Evolutionary conservation across 2,888 invertebrate genomes (phyloP), one percentile per base, ranked within the genome.

Genomic region (Hypsopygia costalis): DNA sequence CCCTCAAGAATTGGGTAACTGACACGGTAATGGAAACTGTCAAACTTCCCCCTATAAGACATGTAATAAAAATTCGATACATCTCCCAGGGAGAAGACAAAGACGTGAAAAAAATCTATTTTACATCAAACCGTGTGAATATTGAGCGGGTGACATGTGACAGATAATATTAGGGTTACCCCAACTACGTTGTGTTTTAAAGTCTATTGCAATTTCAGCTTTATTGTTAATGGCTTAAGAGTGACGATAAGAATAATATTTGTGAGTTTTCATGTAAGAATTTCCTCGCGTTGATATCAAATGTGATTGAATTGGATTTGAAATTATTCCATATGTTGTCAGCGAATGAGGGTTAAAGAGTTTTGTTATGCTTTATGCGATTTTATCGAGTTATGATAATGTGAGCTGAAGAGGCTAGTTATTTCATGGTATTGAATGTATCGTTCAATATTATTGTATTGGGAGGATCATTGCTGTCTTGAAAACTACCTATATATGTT

Each of bases 11-110:
- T 46, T 37, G 34, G 43, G 68, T 61, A 65, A 64, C 58, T 54
- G 66, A 64, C 61, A 66, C 64, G 55, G 49, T 72, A 71, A 72
- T 71, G 68, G 69, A 69, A 58, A 48, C 52, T 53, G 52, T 56
- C 51, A 51, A 58, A 48, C 40, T 41, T 45, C 45, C 51, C 45
- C 52, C 58, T 53, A 54, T 52, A 55, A 61, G 62, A 51, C 54
- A 49, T 45, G 56, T 62, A 54, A 58, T 66, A 55, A 69, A 71
- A 68, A 74, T 62, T 66, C 64, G 62, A 71, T 69, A 71, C 58
- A 60, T 55, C 66, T 53, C 55, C 36, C 38, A 41, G 58, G 53
- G 52, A 40, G 29, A 34, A 38, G 40, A 47, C 38, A 45, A 52
- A 46, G 46, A 50, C 49, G 55, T 47, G 47, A 57, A 55, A 58